Conservation (phyloP, 2,113 vertebrate genomes). For the Entosphenus tridentatus region DNA sequence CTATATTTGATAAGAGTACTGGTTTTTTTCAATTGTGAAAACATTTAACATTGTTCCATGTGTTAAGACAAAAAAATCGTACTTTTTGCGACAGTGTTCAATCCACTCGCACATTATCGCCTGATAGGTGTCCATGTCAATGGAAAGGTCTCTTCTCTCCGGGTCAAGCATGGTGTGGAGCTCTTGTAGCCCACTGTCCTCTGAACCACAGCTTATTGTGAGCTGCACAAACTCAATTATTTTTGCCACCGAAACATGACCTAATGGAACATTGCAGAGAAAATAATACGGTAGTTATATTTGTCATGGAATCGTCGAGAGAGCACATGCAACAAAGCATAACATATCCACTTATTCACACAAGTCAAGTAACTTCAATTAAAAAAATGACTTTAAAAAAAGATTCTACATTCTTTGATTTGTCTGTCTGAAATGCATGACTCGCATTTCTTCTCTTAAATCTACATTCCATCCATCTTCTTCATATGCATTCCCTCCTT, state of each 20-base stretch:
- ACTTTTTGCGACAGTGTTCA: conserved; percentile 33
- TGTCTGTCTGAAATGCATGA: no score
- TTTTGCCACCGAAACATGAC: conserved; percentile 51
- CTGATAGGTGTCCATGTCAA: conserved; percentile 48
- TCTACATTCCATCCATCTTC: no score
- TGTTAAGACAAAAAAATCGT: conserved; percentile 17
- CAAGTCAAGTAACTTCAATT: background rate
- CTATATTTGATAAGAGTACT: fast-evolving
- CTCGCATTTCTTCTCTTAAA: no score
- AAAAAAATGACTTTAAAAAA: background rate
- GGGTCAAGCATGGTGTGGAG: conserved; percentile 60
- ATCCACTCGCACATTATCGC: conserved; percentile 56
- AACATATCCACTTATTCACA: background rate
- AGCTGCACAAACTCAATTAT: conserved; percentile 48
- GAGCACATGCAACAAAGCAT: background rate
- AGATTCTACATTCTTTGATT: background rate
- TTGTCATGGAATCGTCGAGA: background rate
- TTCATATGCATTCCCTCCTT: no score
- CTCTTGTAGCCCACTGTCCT: conserved; percentile 45
- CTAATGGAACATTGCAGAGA: conserved; percentile 16
- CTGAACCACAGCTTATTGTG: conserved; percentile 31
- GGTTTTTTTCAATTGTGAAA: background rate
- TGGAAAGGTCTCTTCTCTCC: conserved; percentile 34
- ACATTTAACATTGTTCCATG: background rate
- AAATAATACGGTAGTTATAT: background rate